phyloP scores from a whole-genome alignment of 1,140 invertebrate species.

The Chymomyza costata region DNA sequence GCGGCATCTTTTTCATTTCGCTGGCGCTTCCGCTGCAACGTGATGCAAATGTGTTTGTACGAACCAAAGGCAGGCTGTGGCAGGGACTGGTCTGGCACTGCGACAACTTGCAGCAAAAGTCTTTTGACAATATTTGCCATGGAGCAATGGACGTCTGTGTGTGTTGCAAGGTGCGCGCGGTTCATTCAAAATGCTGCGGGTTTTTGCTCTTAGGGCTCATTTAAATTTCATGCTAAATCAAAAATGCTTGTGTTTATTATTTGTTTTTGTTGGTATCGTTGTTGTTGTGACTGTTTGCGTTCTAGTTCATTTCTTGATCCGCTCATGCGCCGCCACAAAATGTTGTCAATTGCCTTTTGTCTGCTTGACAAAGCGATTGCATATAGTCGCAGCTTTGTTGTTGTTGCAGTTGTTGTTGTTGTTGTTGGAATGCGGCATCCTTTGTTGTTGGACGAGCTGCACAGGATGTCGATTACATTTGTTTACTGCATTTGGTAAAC shows the following conservation, averaged over 20 bases:
- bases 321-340: too few relatives aligned
- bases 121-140: conserved; percentile 72
- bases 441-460: conserved; percentile 40
- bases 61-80: too few relatives aligned
- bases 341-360: conserved; percentile 9
- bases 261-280: conserved; percentile 42
- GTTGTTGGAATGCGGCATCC: too few relatives aligned
- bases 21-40: conserved; percentile 60
- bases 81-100: too few relatives aligned
- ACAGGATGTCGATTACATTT: conserved; percentile 72
- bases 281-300: conserved; percentile 21
- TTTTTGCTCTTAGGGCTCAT: conserved; percentile 34
- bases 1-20: conserved; percentile 61
- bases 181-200: not conserved
- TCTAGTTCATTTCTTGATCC: conserved; percentile 50
- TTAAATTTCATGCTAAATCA: conserved; percentile 72
- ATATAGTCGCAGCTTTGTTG: conserved; percentile 22
- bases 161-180: conserved; percentile 32
- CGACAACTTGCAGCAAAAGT: too few relatives aligned
- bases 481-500: conserved; percentile 62
- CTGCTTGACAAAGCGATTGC: conserved; percentile 14
- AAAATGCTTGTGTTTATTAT: conserved; percentile 70
- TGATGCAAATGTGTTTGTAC: conserved; percentile 57
- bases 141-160: too few relatives aligned
- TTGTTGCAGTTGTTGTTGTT: conserved; percentile 10